Evolutionary conservation across 1,140 invertebrate genomes (phyloP), one percentile per base, ranked within the genome.

Genomic region (Aculops lycopersici): DNA sequence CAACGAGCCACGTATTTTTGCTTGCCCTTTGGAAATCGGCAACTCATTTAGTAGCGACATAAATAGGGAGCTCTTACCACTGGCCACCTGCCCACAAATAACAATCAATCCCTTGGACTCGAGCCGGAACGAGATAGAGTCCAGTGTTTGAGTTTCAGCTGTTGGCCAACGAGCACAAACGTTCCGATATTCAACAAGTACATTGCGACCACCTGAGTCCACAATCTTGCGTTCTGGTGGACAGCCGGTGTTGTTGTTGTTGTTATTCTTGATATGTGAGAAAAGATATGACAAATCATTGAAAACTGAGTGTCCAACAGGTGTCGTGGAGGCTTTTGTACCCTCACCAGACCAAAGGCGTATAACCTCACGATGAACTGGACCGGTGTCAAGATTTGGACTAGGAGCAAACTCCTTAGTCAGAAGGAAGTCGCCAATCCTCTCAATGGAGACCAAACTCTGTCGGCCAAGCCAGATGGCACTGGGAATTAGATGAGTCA

Each of bases 31-130:
- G 3, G 52, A 55, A 0, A 72, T 48, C 2, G 72, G 69, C 21
- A 86, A 52, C 57, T 92, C 83, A 38, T 67, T 62, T 3, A 90
- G 59, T 40, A 88, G 63, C 2, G 68, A 64, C 51, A 84, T 71
- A 14, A 88, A 58, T 2, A 88, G 53, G 17, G 78, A 81, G 1
- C 67, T 70, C 50, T 73, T 75, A 8, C 72, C 72, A 49, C 62
- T 58, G 14, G 68, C 70, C 8, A 72, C 67, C 13, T 55, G 49
- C 2, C 71, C 71, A 50, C 68, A 71, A 17, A 74, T 58, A 18
- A 68, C 70, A 41, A 71, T 52, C 17, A 72, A 47, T 44, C 61
- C 58, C 8, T 31, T 31, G n/a, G 24, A 8, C 8, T n/a, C 8
- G 8, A 31, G 24, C 24, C 24, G 17, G 8, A 31, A n/a, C 8